Percentiles rank a stretch among this genome's conserved stretches.
Conservation (phyloP, 2,113 vertebrate species). For the Muntiacus muntjak region DNA sequence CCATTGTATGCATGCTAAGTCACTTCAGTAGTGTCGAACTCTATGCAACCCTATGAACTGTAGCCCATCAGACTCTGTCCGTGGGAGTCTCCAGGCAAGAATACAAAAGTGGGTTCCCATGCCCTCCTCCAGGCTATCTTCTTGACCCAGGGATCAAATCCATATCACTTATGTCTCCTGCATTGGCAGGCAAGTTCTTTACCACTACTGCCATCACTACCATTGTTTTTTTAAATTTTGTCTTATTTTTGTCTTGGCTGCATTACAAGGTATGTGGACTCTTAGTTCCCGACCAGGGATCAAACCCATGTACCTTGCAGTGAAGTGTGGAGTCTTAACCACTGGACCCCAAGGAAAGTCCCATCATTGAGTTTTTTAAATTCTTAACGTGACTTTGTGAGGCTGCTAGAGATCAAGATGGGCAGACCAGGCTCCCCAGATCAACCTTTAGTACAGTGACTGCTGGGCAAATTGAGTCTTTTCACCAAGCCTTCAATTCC, state of each 20-base stretch:
- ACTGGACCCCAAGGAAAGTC: neutral
- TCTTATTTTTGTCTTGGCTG: neutral
- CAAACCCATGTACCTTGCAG: neutral
- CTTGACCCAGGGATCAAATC: neutral
- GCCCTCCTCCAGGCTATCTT: neutral
- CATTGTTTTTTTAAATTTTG: neutral
- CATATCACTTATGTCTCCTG: neutral
- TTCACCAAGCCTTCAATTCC: conserved; percentile 13
- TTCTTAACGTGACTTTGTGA: neutral
- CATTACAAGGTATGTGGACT: neutral
- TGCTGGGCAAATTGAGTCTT: neutral
- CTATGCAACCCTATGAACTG: neutral
- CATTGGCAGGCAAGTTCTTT: neutral
- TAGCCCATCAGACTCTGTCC: neutral
- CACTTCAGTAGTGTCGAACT: neutral
- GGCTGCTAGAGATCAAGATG: neutral
- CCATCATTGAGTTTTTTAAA: neutral
- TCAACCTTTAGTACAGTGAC: neutral
- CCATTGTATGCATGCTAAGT: neutral
- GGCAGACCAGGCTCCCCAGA: neutral
- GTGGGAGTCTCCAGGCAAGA: neutral
- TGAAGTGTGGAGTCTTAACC: neutral
- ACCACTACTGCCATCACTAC: neutral
- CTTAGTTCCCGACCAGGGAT: neutral
- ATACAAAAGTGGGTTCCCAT: neutral